Evolutionary conservation across 2,888 invertebrate genomes (phyloP), one percentile per base, ranked within the genome.

Genomic region (Periphyllus acericola): DNA sequence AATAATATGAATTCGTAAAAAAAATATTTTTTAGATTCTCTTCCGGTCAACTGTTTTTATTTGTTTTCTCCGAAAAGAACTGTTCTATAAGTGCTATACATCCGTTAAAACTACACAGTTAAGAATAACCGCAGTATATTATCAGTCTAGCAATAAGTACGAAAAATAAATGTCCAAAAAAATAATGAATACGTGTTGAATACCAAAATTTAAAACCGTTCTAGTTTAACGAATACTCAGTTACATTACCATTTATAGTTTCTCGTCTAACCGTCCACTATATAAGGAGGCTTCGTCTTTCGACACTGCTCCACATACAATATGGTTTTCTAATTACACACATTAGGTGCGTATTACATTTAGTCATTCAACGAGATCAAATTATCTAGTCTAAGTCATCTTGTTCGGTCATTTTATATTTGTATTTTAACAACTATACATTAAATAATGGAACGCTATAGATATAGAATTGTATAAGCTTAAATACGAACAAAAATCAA

Each of bases 61-160:
- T 66, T 75, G 83, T 75, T 84, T 84, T 84, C 83, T 84, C 83
- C 75, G 66, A 84, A 84, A 84, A 76, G 66, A 84, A 76, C 74
- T 66, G 75, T 76, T 75, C 32, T 75, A 32, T 66, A 55, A 52
- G 71, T 83, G 81, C 81, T 34, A 32, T 25, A 60, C 75, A 40
- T 75, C 40, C 66, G 75, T 84, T 46, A 66, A 76, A 66, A 83
- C 19, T 55, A 25, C 34, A n/a, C 75, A 19, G 36, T 83, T 52
- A 72, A 36, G 29, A 76, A 76, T 72, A 83, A 34, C 72, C 52
- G 21, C 71, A 71, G 68, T 46, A 34, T 17, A 60, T 29, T 9
- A 25, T 46, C 25, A n/a, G 68, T 66, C 17, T 46, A 52, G 74
- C 9, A 55, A 83, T 60, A 21, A 17, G 29, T 11, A 21, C 55